phyloP scores from a whole-genome alignment of 2,888 invertebrate species.

The Stenodema calcarata region DNA sequence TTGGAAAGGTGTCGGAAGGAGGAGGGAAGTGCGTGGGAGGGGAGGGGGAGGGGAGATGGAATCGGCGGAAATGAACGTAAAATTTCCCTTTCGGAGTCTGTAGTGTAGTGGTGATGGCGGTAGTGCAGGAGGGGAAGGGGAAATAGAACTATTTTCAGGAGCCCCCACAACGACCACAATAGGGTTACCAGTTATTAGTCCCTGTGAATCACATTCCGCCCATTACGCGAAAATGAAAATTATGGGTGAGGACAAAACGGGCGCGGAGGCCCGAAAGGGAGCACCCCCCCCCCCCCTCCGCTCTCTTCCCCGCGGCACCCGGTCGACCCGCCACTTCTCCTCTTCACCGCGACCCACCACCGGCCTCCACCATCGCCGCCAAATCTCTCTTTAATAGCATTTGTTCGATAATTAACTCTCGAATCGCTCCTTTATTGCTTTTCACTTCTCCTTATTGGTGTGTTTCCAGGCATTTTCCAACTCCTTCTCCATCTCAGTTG shows the following conservation, averaged over 20 bases:
- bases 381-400: constrained; percentile 47
- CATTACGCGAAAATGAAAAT: constrained; percentile 49
- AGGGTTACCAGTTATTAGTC: constrained; percentile 51
- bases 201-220: constrained; percentile 48
- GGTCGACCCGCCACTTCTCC: too few relatives aligned
- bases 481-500: not conserved
- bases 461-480: not conserved
- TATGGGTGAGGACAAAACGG: constrained; percentile 46
- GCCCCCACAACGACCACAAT: constrained; percentile 47
- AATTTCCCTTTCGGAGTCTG: constrained; percentile 39
- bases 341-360: too few relatives aligned
- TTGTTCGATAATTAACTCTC: constrained; percentile 42
- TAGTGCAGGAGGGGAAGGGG: not conserved
- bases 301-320: not conserved
- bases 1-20: not conserved
- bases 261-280: not conserved
- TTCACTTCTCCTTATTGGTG: constrained; percentile 6
- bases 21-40: not conserved
- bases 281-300: not conserved
- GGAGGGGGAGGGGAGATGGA: not conserved
- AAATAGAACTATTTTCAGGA: constrained; percentile 48
- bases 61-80: constrained; percentile 41
- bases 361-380: not conserved
- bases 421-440: constrained; percentile 34
- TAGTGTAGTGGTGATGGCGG: not conserved